Conservation (phyloP, 2,113 vertebrate genomes). For the Hystrix cristata region DNA sequence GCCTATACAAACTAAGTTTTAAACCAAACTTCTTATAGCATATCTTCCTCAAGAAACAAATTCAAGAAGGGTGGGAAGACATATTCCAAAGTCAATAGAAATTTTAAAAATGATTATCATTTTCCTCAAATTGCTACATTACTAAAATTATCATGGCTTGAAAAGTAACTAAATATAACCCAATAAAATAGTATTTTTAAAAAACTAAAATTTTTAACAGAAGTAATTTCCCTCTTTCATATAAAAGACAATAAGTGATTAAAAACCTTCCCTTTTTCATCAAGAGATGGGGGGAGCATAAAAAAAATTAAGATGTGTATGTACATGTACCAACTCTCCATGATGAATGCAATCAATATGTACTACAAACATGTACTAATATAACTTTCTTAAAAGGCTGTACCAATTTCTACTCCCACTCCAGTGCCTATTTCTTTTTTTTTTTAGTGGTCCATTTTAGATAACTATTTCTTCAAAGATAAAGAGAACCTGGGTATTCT, state of each 20-base stretch:
- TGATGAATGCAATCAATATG: background rate
- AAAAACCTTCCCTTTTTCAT: background rate
- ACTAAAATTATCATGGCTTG: background rate
- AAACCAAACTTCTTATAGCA: background rate
- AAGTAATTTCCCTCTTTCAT: background rate
- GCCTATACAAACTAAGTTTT: background rate
- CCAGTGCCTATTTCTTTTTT: background rate
- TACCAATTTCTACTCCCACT: background rate
- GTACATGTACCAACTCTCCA: background rate
- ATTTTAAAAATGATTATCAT: background rate
- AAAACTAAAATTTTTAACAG: background rate
- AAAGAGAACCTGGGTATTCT: background rate
- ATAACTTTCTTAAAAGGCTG: background rate
- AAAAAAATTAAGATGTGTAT: background rate
- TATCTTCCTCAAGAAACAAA: background rate
- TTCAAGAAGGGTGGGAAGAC: background rate
- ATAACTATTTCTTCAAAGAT: background rate
- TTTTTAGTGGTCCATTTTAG: too few species aligned
- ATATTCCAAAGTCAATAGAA: background rate
- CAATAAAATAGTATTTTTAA: background rate
- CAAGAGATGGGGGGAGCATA: background rate
- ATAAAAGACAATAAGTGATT: background rate
- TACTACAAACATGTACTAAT: background rate
- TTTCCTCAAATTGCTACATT: background rate
- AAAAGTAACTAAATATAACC: background rate